phyloP scores from a whole-genome alignment of 2,113 vertebrate species.

The Panthera leo region DNA sequence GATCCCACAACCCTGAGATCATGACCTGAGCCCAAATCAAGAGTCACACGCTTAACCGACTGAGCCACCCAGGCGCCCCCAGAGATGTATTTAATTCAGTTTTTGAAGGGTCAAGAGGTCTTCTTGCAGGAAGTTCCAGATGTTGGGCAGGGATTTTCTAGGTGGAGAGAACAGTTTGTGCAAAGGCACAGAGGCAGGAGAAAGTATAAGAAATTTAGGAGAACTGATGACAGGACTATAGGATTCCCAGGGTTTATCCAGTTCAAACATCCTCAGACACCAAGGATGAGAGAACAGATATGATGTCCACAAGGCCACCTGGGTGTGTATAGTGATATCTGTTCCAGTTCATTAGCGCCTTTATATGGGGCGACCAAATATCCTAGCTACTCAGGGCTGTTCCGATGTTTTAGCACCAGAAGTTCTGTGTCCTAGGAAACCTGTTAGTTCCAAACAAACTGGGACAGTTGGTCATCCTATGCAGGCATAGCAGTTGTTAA shows the following conservation, averaged over 20 bases:
- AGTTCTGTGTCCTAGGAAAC: neutral
- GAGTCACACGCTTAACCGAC: no score
- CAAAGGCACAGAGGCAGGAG: neutral
- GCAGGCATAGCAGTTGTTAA: neutral
- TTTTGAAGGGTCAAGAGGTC: neutral
- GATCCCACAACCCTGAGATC: no score
- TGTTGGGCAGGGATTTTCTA: neutral
- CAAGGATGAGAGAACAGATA: neutral
- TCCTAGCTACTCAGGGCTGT: neutral
- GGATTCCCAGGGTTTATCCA: neutral
- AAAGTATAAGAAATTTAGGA: neutral
- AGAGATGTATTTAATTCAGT: neutral
- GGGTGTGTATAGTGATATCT: neutral
- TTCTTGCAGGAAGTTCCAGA: neutral
- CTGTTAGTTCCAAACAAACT: neutral
- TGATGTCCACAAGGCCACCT: accelerated
- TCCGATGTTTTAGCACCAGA: neutral
- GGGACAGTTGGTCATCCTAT: neutral
- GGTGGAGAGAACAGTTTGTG: neutral
- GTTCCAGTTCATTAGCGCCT: neutral
- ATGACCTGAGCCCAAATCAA: no score
- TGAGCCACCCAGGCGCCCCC: no score
- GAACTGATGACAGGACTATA: neutral
- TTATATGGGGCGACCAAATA: neutral
- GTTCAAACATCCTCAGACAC: neutral